phyloP scores from a whole-genome alignment of 2,888 invertebrate species.

The Drosophila maculinotata region DNA sequence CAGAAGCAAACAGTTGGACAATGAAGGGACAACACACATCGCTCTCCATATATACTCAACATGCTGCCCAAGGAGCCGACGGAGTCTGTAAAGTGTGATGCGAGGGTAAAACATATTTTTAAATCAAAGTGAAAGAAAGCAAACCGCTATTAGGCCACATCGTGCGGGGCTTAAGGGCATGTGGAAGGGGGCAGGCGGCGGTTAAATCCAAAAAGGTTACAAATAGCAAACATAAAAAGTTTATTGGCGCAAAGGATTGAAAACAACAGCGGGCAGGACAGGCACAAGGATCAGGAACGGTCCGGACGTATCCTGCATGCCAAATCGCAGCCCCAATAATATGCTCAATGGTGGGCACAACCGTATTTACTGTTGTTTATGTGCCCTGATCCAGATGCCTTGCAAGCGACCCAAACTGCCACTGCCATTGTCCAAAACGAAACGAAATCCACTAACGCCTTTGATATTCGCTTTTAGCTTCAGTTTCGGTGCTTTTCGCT shows the following conservation, averaged over 20 bases:
- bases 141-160: slow-evolving; percentile 73
- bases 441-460: slow-evolving; percentile 46
- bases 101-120: slow-evolving; percentile 72
- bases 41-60: slow-evolving; percentile 19
- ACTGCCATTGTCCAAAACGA: slow-evolving; percentile 13
- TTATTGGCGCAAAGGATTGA: slow-evolving; percentile 79
- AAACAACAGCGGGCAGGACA: slow-evolving; percentile 55
- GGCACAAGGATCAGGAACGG: slow-evolving; percentile 27
- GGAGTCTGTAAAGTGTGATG: slow-evolving; percentile 19
- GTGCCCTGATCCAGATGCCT: slow-evolving; percentile 48
- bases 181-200: slow-evolving; percentile 14
- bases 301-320: slow-evolving; percentile 61
- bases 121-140: slow-evolving; percentile 69
- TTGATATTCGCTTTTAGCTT: slow-evolving; percentile 49
- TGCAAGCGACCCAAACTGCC: slow-evolving; percentile 2
- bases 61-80: slow-evolving; percentile 19
- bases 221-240: slow-evolving; percentile 77
- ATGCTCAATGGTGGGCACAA: slow-evolving; percentile 54
- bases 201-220: slow-evolving; percentile 73
- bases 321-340: slow-evolving; percentile 57
- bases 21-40: slow-evolving; percentile 25
- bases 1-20: slow-evolving; percentile 39
- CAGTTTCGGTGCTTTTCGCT: slow-evolving; percentile 46
- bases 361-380: slow-evolving; percentile 80
- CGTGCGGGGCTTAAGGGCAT: no score